Conservation (phyloP, 2,888 invertebrate species). For the Tiphia femorata region DNA sequence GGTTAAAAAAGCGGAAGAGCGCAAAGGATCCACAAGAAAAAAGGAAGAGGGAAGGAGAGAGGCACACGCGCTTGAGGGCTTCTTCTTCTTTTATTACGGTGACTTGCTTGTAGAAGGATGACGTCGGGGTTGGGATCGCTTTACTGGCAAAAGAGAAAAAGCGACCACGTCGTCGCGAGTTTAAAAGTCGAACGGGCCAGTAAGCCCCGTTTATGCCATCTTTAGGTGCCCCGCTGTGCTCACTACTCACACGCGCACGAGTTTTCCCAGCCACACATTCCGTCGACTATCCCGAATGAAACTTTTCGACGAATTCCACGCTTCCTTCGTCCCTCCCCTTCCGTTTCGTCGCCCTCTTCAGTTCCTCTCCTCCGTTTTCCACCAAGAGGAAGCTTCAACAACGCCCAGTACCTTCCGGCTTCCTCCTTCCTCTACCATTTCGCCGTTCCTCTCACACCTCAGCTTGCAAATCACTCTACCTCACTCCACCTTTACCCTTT, state of each 20-base stretch:
- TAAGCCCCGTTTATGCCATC: slow-evolving; percentile 9
- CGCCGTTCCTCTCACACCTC: not conserved
- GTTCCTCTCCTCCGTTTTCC: too few species aligned
- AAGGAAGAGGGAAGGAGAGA: not conserved
- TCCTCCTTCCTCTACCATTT: not conserved
- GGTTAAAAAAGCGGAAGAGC: too few species aligned
- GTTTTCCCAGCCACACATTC: not conserved
- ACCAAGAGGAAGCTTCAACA: too few species aligned
- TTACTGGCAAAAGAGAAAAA: too few species aligned
- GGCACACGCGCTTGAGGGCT: too few species aligned
- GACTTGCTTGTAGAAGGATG: too few species aligned
- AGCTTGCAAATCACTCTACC: too few species aligned
- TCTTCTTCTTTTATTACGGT: too few species aligned
- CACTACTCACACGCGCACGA: not conserved
- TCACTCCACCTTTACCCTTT: not conserved
- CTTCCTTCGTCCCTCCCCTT: not conserved
- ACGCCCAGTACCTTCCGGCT: too few species aligned
- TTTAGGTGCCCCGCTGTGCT: too few species aligned
- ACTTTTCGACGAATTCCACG: slow-evolving; percentile 11
- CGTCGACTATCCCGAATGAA: not conserved
- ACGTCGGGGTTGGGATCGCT: too few species aligned
- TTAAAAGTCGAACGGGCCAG: slow-evolving; percentile 29
- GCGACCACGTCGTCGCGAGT: slow-evolving; percentile 13
- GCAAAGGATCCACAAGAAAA: too few species aligned
- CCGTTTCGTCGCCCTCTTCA: not conserved